Percentiles rank a stretch among this genome's conserved stretches.
Evolutionary conservation across 1,140 invertebrate species (phyloP).

Genomic region (Hycleus cichorii): DNA sequence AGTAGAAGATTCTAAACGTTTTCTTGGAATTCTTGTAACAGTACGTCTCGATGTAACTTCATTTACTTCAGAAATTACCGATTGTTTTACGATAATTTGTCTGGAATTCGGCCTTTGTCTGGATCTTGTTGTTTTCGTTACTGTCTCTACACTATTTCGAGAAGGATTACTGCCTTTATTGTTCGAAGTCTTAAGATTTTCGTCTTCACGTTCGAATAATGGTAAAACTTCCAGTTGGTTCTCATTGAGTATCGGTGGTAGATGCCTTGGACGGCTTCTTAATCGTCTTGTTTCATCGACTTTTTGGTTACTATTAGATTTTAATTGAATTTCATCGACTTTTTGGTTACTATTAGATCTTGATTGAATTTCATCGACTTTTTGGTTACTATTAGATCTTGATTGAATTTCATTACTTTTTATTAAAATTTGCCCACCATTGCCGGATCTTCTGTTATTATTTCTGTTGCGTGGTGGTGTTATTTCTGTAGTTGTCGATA

Average conservation of each 20-base stretch:
- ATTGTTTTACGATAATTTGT: conserved; percentile 25
- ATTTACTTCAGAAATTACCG: conserved; percentile 32
- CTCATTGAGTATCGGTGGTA: conserved; percentile 30
- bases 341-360: not conserved
- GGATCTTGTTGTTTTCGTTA: not conserved
- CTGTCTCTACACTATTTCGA: conserved; percentile 9
- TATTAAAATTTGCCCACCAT: not conserved
- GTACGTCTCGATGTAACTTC: conserved; percentile 34
- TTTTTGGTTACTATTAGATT: too few relatives aligned
- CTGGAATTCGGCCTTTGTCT: not conserved
- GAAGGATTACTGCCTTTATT: not conserved
- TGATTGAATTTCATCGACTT: not conserved
- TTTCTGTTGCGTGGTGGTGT: not conserved
- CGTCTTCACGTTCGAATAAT: conserved; percentile 32
- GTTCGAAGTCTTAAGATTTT: not conserved
- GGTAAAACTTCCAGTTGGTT: conserved; percentile 35
- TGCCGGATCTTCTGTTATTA: not conserved
- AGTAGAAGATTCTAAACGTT: not conserved
- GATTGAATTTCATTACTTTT: not conserved
- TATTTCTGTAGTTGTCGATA: not conserved
- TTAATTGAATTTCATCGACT: not conserved
- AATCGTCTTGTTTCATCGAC: not conserved
- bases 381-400: not conserved
- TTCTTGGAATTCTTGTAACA: conserved; percentile 19
- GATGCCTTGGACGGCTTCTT: conserved; percentile 18